Evolutionary conservation across 2,113 vertebrate genomes (phyloP), one percentile per base, ranked within the genome.

Genomic region (Cottus gobio): DNA sequence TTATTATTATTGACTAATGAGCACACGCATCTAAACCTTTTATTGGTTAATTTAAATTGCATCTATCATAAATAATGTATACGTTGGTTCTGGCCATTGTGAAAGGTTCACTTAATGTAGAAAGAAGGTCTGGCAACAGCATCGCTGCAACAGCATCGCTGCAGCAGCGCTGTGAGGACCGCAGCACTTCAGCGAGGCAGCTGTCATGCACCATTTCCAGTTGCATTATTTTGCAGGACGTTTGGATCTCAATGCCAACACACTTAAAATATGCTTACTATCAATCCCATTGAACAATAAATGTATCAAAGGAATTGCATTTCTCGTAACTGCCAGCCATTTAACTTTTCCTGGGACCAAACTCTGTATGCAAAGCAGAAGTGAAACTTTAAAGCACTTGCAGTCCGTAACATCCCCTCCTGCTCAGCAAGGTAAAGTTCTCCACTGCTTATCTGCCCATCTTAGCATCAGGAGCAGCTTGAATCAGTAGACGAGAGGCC

Each of bases 401-500:
- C 10, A 24, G 36, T 54, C 44, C n/a, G 30, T n/a, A 15, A 39
- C 28, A 13, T 61, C 64, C 63, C 7, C 22, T 77, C 34, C 22
- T 18, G 18, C 63, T 63, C 54, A 9, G 30, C 50, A 65, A 64
- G 15, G 24, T 71, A 71, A 74, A 56, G 30, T 30, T 75, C 28
- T 34, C 50, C 56, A 58, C 57, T 57, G 34, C 42, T 50, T 20
- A 61, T 70, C 75, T 39, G 7, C 54, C 34, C 48, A 48, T 81
- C 39, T 83, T 39, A 56, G 44, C 60, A 63, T 74, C 77, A 67
- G 66, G 63, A 73, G 79, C 62, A 11, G 66, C 36, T 74, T 50
- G 56, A 74, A 26, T 83, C 50, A 80, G 82, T 69, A 80, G 46
- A 80, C 75, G 28, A 68, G 62, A 75, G 72, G 65, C 70, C 84